Evolutionary conservation across 2,113 vertebrate species (phyloP), one percentile per base, ranked within the genome.

Genomic region (Daboia siamensis): DNA sequence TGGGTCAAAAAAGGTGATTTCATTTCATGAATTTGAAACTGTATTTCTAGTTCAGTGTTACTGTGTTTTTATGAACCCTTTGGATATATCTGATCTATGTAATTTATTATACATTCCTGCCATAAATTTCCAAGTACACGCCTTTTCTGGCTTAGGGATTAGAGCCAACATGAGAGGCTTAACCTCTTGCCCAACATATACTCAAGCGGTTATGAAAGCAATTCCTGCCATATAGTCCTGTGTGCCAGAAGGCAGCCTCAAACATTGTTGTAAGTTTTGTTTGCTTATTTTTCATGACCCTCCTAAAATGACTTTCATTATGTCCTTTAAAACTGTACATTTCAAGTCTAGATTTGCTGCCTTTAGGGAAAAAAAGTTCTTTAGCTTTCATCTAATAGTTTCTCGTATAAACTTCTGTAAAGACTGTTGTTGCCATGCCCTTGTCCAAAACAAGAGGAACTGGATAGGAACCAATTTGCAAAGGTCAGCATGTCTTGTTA

Each of bases 401-500:
- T 17, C 13, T 26, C 46, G 12, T 90, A 57, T 89, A 88, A 12
- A 29, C 57, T 61, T 51, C 4, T 52, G 85, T 10, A 85, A 91
- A 64, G 51, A 88, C 90, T 89, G 85, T 0, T 51, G 92, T 23
- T 86, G 13, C 54, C 0, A 8, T 92, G 94, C 51, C 96, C 96
- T 95, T 94, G 94, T 94, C 91, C 13, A 56, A 95, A 95, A 87
- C 90, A 95, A 48, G 80, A 11, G 80, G 86, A 93, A 46, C 93
- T 96, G 97, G 96, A 96, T 92, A 91, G 91, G 44, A 93, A 95
- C 95, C 97, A 97, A 46, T 1, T 51, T 84, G 23, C 29, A 93
- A 97, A 97, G 96, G 97, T 98, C 97, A 97, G 69, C 52, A 24
- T 91, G 80, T 90, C 92, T 88, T 64, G 92, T 95, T 93, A 91